These are phyloP conservation scores for Phenacoccus solenopsis DNA, from an alignment of 1,140 invertebrate species.

Conservation along the genomic window DNA sequence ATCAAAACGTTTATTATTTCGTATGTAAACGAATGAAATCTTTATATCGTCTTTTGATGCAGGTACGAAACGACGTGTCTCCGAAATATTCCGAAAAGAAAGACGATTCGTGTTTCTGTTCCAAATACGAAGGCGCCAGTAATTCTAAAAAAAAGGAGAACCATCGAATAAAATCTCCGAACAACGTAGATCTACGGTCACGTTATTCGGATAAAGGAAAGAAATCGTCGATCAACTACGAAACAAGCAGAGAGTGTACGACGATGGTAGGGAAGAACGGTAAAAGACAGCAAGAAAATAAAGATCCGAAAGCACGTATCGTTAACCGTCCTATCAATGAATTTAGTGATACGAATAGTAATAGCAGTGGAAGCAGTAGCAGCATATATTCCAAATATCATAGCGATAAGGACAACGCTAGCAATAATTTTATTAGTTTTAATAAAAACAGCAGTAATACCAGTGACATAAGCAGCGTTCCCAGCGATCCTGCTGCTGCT, in stretches of 20 bases:
- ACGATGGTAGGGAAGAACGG: background rate
- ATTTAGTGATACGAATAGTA: background rate
- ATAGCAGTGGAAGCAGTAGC: background rate
- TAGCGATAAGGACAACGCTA: constrained; percentile 7
- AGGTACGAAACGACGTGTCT: background rate
- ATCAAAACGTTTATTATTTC: no score
- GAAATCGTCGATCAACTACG: background rate
- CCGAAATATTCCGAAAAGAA: constrained; percentile 11
- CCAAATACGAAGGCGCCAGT: background rate
- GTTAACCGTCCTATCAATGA: background rate
- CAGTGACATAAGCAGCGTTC: background rate
- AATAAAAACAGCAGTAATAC: constrained; percentile 14
- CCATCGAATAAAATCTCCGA: background rate
- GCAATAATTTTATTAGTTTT: background rate
- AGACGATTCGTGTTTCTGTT: constrained; percentile 8
- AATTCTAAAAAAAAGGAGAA: background rate
- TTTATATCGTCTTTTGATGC: no score
- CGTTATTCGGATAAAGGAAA: background rate
- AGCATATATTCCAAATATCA: constrained; percentile 12
- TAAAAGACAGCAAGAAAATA: background rate
- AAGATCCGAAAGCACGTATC: background rate
- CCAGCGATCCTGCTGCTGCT: background rate
- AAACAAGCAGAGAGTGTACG: background rate
- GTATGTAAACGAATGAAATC: no score
- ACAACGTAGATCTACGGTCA: background rate